Base-by-base conservation (phyloP, 1,140 invertebrate genomes). In the Brachionus rotundiformis region DNA sequence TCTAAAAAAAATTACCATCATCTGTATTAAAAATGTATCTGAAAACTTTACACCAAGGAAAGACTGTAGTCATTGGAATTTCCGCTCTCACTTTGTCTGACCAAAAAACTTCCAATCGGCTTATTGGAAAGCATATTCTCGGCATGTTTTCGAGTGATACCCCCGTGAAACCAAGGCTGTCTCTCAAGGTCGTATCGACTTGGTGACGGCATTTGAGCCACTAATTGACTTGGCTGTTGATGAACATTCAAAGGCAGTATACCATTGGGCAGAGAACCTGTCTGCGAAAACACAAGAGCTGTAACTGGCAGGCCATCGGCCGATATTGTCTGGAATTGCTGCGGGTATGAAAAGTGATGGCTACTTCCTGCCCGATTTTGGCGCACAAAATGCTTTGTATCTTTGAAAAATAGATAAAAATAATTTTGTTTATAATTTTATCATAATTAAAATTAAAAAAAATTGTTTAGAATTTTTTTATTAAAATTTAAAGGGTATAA, bases 61-160 rank as follows among this genome's bases (percentile, higher is more conserved):
- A 81, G 59, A 47, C 54, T 63, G 36, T 81, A 81, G 31, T 81
- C 79, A 49, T 81, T 81, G n/a, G 54, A 63, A 49, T 81, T 81
- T 27, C 79, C 79, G 31, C 79, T 81, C 49, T 81, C 79, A 59
- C 63, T 71, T 75, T 71, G 81, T 25, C 81, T 59, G 11, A 82
- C 81, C 23, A 82, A n/a, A 82, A 82, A 82, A 73, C 81, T 82
- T 44, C 81, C 81, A 6, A 47, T 25, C 4, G 61, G 61, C 13
- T 44, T 49, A 41, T 47, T 59, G 25, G 4, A n/a, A 13, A 82
- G 33, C 33, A 59, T 73, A 59, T 29, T 39, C 33, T 82, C 81
- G 8, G 81, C 81, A 71, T 47, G 39, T 59, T 61, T 68, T 19
- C 81, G 61, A 36, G 81, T 71, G 4, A 82, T 73, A 8, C 41